Conservation (phyloP, 2,113 vertebrate genomes). For the Crotalus viridis region DNA sequence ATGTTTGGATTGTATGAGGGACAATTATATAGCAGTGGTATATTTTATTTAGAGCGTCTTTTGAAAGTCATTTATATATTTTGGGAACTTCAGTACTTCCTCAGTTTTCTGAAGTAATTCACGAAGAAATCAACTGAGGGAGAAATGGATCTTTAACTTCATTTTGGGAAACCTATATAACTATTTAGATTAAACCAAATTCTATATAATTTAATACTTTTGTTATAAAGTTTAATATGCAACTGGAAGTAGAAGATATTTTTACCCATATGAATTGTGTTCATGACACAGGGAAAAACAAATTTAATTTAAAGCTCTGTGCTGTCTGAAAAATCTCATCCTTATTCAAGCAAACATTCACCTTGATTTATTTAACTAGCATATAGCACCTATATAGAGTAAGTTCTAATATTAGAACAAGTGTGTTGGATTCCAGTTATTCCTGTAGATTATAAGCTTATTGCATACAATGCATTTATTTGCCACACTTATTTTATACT, state of each 20-base stretch:
- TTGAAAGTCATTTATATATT: background rate
- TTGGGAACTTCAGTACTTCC: background rate
- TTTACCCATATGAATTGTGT: conserved; percentile 7
- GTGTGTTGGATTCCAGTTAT: background rate
- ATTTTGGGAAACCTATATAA: background rate
- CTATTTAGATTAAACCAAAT: conserved; percentile 8
- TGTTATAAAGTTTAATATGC: background rate
- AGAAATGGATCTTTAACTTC: background rate
- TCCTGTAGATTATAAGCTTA: conserved; percentile 11
- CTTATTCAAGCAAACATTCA: background rate
- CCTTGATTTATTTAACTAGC: conserved; percentile 11
- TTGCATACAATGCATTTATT: background rate
- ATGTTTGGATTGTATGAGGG: background rate
- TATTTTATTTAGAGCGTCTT: background rate
- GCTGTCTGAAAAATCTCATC: background rate
- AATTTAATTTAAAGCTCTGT: background rate
- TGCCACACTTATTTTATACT: background rate
- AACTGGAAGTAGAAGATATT: conserved; percentile 19
- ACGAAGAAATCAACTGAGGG: background rate
- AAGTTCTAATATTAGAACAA: background rate
- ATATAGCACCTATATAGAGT: background rate
- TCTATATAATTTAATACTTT: conserved; percentile 5
- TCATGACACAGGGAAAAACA: conserved; percentile 5
- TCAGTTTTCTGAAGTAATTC: conserved; percentile 18
- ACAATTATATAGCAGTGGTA: background rate